Conservation (phyloP, 2,797 vertebrate genomes). For the Argya squamiceps region DNA sequence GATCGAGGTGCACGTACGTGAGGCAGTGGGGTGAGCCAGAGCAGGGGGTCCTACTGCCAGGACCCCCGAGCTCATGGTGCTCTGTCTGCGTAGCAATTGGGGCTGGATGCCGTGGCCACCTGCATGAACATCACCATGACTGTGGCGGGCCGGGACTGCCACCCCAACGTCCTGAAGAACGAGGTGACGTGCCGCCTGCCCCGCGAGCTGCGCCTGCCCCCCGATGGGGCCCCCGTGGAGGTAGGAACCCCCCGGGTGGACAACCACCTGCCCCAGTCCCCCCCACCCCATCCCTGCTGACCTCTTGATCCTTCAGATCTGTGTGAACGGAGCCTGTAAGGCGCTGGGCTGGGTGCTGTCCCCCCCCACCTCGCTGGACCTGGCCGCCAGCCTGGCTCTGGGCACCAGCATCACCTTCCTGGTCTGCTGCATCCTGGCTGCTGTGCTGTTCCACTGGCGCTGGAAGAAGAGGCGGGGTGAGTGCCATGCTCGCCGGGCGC, state of each 20-base stretch:
- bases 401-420: conserved; percentile 82
- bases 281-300: neutral
- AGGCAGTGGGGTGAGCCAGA: neutral
- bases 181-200: conserved; percentile 90
- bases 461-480: conserved; percentile 80
- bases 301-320: conserved; percentile 77
- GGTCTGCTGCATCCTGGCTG: conserved; percentile 75
- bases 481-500: fast-evolving
- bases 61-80: neutral
- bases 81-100: conserved; percentile 81
- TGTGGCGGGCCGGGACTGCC: conserved; percentile 84
- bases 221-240: conserved; percentile 79
- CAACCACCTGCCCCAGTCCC: fast-evolving
- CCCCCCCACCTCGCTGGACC: conserved; percentile 72
- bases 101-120: conserved; percentile 81
- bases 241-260: conserved; percentile 43
- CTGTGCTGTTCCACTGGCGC: conserved; percentile 78
- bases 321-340: conserved; percentile 82
- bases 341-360: conserved; percentile 83
- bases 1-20: conserved; percentile 85
- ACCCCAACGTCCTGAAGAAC: conserved; percentile 85
- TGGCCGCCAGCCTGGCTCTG: conserved; percentile 82
- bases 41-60: fast-evolving
- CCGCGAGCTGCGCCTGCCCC: conserved; percentile 79
- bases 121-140: conserved; percentile 91